Base-by-base conservation (phyloP, 1,140 invertebrate species). In the Muscidifurax raptorellus region DNA sequence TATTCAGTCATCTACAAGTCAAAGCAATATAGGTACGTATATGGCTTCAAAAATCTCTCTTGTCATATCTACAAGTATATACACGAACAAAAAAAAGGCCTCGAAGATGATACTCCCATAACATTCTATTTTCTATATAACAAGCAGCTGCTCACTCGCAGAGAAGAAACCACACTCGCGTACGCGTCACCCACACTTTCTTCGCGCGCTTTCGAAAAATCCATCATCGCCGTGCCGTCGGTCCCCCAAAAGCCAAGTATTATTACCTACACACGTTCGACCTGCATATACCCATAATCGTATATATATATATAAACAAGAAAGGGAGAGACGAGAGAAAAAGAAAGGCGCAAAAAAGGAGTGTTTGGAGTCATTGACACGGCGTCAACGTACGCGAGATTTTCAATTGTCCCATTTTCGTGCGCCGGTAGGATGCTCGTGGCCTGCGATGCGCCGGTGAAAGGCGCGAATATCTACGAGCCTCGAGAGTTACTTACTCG, bases 361-460 rank as follows among this genome's bases (percentile, higher is more conserved):
- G n/a, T 30, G 76, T 64, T 52, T 32, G 30, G 47, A 84, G 82
- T 84, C 82, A 84, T 79, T 84, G 76, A 84, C 82, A 79, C 67
- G 40, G 64, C 47, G 71, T 44, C 71, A 28, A 75, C 52, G 32
- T 80, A 69, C 40, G 25, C n/a, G 12, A 79, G 44, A 84, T 84
- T 84, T 84, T 80, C 83, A 80, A 84, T 80, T 80, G 83, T 84
- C 77, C 83, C 83, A 84, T 84, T 84, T 84, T 80, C 77, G 77
- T 40, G 40, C 77, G 83, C 25, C n/a, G 40, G 64, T 32, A 83
- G 64, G 82, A 77, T 69, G 76, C 44, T 71, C 22, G n/a, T 18
- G 18, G 40, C 64, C 9, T 28, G 59, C 52, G 52, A 59, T 59
- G 72, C 25, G 59, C 27, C 22, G 83, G 83, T 84, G 83, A 84